Evolutionary conservation across 2,888 invertebrate genomes (phyloP).

Genomic region (Callosobruchus maculatus): DNA sequence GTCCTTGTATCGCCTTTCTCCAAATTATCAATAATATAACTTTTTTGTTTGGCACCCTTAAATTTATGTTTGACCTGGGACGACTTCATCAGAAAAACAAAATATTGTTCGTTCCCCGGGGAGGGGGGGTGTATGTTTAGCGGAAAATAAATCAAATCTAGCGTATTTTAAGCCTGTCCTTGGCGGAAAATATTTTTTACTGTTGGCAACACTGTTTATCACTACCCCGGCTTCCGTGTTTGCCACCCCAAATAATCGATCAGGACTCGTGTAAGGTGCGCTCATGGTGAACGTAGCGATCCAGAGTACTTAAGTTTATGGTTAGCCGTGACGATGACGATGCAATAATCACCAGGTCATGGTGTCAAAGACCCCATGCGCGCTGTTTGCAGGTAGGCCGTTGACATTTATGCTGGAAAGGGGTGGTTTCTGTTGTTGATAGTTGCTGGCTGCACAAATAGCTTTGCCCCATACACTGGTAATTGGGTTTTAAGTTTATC

Average conservation of each 20-base stretch:
- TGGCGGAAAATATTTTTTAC: too few species aligned
- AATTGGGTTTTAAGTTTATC: not conserved
- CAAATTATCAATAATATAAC: too few species aligned
- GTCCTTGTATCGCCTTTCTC: too few species aligned
- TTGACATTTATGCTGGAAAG: conserved; percentile 26
- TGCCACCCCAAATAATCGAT: not conserved
- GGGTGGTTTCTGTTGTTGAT: not conserved
- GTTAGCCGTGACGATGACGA: conserved; percentile 35
- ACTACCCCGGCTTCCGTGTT: too few species aligned
- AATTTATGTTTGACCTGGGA: too few species aligned
- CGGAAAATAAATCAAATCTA: too few species aligned
- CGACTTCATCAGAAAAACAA: too few species aligned
- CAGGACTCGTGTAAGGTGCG: not conserved
- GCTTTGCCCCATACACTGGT: not conserved
- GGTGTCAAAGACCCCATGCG: conserved; percentile 37
- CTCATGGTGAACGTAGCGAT: not conserved
- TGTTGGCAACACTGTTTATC: too few species aligned
- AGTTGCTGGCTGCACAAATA: not conserved
- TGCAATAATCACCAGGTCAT: conserved; percentile 36
- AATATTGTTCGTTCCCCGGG: too few species aligned
- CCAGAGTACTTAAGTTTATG: conserved; percentile 20
- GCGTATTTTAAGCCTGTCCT: too few species aligned
- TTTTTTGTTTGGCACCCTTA: too few species aligned
- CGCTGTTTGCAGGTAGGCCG: conserved; percentile 35
- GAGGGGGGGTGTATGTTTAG: too few species aligned